These are phyloP conservation scores for Drosophila baimaii DNA, from an alignment of 1,140 invertebrate genomes.

Conservation along the genomic window DNA sequence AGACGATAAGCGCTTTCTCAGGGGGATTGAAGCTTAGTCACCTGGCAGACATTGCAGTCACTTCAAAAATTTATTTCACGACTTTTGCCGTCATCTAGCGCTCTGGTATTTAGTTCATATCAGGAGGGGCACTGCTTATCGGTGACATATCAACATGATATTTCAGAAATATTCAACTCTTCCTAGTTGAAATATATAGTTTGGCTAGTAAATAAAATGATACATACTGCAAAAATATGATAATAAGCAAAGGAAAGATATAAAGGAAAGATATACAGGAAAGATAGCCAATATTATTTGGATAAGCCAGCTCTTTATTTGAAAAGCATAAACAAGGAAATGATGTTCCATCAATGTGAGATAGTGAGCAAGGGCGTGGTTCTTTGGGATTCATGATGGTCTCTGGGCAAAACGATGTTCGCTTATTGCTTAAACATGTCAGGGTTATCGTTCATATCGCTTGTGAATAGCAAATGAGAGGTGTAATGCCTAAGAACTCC, in stretches of 20 bases:
- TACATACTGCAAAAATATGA: too few relatives aligned
- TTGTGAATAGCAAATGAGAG: neutral
- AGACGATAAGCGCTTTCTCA: neutral
- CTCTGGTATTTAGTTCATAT: constrained; percentile 12
- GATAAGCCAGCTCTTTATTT: neutral
- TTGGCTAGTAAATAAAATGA: too few relatives aligned
- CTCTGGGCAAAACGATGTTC: neutral
- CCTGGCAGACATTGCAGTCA: neutral
- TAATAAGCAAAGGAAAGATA: too few relatives aligned
- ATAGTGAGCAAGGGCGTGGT: neutral
- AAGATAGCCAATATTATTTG: neutral
- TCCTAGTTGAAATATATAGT: neutral
- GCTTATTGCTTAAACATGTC: too few relatives aligned
- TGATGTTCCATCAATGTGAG: too few relatives aligned
- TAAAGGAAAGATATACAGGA: too few relatives aligned
- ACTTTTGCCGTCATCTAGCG: neutral
- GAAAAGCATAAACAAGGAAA: too few relatives aligned
- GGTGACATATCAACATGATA: constrained; percentile 27
- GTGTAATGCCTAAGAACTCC: neutral
- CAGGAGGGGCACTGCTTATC: constrained; percentile 2
- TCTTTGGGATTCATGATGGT: neutral
- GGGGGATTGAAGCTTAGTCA: constrained; percentile 21
- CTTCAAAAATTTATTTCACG: neutral
- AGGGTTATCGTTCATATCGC: neutral
- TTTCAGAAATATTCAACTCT: constrained; percentile 12